These are phyloP conservation scores for Oreortyx pictus DNA, from an alignment of 2,797 vertebrate species.

Conservation along the genomic window DNA sequence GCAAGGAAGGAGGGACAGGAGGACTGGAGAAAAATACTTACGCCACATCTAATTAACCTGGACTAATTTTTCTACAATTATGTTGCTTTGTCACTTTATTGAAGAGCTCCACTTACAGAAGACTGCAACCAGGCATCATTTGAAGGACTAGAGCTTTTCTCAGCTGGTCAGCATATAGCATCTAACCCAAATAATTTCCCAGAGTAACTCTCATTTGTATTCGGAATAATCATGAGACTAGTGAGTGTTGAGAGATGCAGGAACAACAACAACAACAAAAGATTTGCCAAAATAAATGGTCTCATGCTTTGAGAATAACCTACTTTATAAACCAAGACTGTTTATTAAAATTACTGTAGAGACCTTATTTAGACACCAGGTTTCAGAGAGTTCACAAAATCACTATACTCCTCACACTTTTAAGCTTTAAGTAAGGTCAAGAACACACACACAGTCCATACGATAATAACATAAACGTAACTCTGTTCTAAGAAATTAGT, in stretches of 20 bases:
- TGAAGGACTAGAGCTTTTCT: background rate
- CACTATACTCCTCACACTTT: background rate
- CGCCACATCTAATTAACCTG: background rate
- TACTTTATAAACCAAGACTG: constrained; percentile 18
- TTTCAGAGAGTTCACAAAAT: constrained; percentile 20
- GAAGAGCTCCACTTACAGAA: background rate
- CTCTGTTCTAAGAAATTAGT: background rate
- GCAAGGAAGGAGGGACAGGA: background rate
- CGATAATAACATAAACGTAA: accelerated
- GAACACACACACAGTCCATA: background rate
- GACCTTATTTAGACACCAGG: background rate
- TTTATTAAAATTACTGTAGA: constrained; percentile 14
- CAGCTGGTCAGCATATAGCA: background rate
- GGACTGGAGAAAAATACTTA: background rate
- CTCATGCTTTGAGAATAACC: background rate
- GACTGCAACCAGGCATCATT: accelerated
- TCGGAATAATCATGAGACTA: background rate
- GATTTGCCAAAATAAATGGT: constrained; percentile 6
- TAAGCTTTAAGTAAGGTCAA: background rate
- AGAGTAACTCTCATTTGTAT: constrained; percentile 36
- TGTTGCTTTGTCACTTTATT: background rate
- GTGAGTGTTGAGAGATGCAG: background rate
- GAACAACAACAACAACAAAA: background rate
- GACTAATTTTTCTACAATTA: background rate
- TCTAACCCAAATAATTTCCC: background rate